A percentile compares a stretch with the other conserved stretches of the same genome.
Conservation (phyloP, 1,140 invertebrate genomes). For the Pemphigus obesinymphae region DNA sequence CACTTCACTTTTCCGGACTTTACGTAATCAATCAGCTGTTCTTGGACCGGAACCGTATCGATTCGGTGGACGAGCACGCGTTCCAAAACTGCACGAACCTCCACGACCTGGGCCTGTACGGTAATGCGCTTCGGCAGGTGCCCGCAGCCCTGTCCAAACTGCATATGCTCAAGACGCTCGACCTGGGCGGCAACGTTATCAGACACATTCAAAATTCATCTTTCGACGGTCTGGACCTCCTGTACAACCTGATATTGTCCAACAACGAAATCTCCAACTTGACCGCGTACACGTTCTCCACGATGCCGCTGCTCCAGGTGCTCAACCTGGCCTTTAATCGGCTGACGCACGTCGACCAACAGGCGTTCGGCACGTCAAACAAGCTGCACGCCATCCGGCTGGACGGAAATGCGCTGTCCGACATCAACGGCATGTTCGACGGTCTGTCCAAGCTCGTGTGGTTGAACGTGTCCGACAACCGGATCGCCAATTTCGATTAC, state of each 20-base stretch:
- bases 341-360: constrained; percentile 72
- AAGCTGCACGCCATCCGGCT: constrained; percentile 79
- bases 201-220: constrained; percentile 68
- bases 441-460: constrained; percentile 76
- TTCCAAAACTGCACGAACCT: constrained; percentile 75
- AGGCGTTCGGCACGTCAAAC: constrained; percentile 72
- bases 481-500: constrained; percentile 86
- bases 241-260: constrained; percentile 77
- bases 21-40: constrained; percentile 72
- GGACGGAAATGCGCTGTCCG: constrained; percentile 77
- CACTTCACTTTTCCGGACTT: constrained; percentile 70
- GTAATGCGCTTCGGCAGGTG: constrained; percentile 69
- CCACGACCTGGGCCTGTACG: constrained; percentile 75
- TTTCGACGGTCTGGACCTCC: constrained; percentile 71
- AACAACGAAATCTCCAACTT: constrained; percentile 85
- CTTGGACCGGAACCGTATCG: constrained; percentile 73
- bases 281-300: constrained; percentile 70
- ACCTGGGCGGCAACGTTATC: constrained; percentile 76
- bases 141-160: constrained; percentile 70
- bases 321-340: constrained; percentile 83
- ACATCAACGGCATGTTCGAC: constrained; percentile 79
- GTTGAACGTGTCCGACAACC: constrained; percentile 89
- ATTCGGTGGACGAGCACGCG: constrained; percentile 71
- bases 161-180: constrained; percentile 69
- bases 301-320: constrained; percentile 76